Percentiles rank a stretch among this genome's conserved stretches.
Evolutionary conservation across 2,888 invertebrate genomes (phyloP).

Genomic region (Kryphioiulus occultus): DNA sequence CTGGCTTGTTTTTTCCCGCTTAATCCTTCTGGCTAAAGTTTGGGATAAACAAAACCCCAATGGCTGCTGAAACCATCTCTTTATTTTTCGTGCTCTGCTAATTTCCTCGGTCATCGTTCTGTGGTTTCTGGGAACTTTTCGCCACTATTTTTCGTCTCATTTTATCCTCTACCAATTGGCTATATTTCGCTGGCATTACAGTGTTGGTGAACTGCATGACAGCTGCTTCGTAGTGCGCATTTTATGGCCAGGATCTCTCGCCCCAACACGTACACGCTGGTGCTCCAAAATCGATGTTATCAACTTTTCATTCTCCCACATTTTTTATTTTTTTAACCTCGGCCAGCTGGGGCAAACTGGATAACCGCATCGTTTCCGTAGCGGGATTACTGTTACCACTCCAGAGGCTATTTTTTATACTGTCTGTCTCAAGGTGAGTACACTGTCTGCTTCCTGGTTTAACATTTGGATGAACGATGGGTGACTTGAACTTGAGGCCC

Average conservation of each 20-base stretch:
- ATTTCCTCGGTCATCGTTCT: background rate
- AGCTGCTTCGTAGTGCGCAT: background rate
- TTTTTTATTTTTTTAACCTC: background rate
- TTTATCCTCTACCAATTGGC: too few relatives aligned
- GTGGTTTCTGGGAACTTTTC: background rate
- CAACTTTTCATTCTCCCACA: background rate
- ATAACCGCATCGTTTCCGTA: background rate
- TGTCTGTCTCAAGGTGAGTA: background rate
- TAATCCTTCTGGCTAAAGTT: background rate
- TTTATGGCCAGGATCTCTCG: background rate
- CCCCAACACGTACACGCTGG: background rate
- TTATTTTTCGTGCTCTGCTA: background rate
- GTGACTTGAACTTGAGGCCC: background rate
- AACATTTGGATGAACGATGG: too few relatives aligned
- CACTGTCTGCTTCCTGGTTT: background rate
- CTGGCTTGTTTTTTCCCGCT: background rate
- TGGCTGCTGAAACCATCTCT: background rate
- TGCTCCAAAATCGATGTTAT: constrained; percentile 23
- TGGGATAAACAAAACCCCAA: background rate
- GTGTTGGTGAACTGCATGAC: background rate
- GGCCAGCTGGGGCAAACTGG: background rate
- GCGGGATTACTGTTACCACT: background rate
- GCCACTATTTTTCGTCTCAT: background rate
- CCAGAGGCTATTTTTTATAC: background rate
- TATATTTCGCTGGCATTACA: background rate